Conservation (phyloP, 2,113 vertebrate genomes). For the Nycticebus coucang region DNA sequence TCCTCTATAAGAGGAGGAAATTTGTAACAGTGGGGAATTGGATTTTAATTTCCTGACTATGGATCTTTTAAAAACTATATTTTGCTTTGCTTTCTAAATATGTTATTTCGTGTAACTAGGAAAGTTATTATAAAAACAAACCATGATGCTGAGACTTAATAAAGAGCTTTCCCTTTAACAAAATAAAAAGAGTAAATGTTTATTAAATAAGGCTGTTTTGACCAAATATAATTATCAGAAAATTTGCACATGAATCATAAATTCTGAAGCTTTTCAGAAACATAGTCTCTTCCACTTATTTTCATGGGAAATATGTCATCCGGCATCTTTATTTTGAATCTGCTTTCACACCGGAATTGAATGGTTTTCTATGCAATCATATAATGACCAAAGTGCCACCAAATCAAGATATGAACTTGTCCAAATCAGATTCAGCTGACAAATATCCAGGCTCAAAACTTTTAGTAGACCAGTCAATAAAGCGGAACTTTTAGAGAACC, state of each 20-base stretch:
- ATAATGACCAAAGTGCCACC: neutral
- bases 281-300: neutral
- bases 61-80: neutral
- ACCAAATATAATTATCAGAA: constrained; percentile 16
- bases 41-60: neutral
- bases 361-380: neutral
- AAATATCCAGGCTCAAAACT: neutral
- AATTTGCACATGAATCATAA: neutral
- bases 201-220: constrained; percentile 1
- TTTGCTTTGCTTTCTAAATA: neutral
- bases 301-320: constrained; percentile 35
- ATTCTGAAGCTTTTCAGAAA: neutral
- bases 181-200: neutral
- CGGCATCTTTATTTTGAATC: neutral
- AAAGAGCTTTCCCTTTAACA: neutral
- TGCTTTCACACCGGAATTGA: neutral
- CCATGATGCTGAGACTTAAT: neutral
- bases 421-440: neutral
- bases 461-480: neutral
- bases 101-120: neutral
- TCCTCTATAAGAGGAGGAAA: neutral
- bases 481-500: neutral
- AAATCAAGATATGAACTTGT: neutral
- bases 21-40: neutral
- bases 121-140: constrained; percentile 25